Evolutionary conservation across 2,888 invertebrate genomes (phyloP).

Genomic region (Zonitis immaculata): DNA sequence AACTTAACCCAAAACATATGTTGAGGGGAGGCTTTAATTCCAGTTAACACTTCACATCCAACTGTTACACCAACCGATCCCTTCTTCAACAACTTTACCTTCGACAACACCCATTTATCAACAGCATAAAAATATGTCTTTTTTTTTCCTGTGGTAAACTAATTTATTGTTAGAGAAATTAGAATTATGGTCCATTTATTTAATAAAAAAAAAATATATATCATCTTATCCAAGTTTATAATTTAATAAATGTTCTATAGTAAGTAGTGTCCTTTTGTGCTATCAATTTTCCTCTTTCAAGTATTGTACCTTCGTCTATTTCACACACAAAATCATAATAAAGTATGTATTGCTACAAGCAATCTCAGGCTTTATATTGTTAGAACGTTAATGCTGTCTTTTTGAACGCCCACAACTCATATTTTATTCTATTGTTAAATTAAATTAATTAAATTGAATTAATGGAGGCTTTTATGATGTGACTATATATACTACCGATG

Average conservation of each 20-base stretch:
- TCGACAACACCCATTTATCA: background rate
- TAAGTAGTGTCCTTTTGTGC: background rate
- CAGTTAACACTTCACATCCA: background rate
- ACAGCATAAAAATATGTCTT: no score
- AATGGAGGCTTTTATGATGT: no score
- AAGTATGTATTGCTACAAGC: background rate
- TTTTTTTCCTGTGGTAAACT: background rate
- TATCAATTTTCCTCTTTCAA: background rate
- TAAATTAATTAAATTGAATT: no score
- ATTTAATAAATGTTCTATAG: background rate
- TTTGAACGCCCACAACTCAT: background rate
- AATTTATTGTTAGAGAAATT: background rate
- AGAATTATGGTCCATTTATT: background rate
- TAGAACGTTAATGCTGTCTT: background rate
- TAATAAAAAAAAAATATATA: background rate
- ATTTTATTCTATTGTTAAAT: background rate
- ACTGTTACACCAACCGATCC: background rate
- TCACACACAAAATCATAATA: background rate
- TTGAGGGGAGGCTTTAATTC: background rate
- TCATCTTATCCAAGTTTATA: background rate
- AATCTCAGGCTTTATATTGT: background rate
- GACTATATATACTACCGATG: no score
- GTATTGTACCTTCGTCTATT: background rate
- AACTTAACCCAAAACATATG: background rate
- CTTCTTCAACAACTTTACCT: background rate